Conservation (phyloP, 2,113 vertebrate species). For the Microtus pennsylvanicus region DNA sequence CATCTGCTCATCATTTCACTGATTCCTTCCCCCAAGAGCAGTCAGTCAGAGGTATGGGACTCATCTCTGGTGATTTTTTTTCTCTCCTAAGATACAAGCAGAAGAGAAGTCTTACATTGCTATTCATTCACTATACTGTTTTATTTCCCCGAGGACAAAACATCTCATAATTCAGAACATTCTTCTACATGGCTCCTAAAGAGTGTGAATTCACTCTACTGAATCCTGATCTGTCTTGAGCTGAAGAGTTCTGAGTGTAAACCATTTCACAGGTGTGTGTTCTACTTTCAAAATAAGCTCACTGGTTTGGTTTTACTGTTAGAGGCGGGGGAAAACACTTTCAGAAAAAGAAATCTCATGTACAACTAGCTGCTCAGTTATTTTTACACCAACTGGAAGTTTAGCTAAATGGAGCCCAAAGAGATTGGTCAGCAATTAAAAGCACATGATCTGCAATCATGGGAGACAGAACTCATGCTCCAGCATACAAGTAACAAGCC, state of each 20-base stretch:
- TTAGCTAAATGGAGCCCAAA: not conserved
- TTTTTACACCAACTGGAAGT: not conserved
- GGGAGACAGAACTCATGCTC: rapidly evolving
- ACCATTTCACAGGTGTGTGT: not conserved
- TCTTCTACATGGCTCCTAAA: conserved; percentile 1
- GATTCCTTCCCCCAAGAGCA: not conserved
- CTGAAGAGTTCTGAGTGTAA: conserved; percentile 38
- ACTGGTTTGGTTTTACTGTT: not conserved
- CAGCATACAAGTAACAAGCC: not conserved
- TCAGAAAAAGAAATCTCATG: conserved; percentile 10
- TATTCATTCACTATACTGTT: not conserved
- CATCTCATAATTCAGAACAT: conserved; percentile 59
- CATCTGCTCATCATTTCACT: not conserved
- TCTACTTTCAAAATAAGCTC: not conserved
- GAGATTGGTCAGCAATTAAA: too few relatives aligned
- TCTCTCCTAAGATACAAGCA: conserved; percentile 18
- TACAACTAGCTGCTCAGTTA: not conserved
- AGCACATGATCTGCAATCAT: not conserved
- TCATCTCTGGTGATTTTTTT: conserved; percentile 30
- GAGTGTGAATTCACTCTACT: conserved; percentile 26
- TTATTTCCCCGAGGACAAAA: conserved; percentile 23
- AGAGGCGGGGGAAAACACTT: not conserved
- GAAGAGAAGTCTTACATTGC: conserved; percentile 53
- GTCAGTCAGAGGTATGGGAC: not conserved
- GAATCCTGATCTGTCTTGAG: conserved; percentile 25